A percentile compares a stretch with the other conserved stretches of the same genome.
Conservation (phyloP, 2,797 vertebrate genomes). For the Tiaroga cobitis region DNA sequence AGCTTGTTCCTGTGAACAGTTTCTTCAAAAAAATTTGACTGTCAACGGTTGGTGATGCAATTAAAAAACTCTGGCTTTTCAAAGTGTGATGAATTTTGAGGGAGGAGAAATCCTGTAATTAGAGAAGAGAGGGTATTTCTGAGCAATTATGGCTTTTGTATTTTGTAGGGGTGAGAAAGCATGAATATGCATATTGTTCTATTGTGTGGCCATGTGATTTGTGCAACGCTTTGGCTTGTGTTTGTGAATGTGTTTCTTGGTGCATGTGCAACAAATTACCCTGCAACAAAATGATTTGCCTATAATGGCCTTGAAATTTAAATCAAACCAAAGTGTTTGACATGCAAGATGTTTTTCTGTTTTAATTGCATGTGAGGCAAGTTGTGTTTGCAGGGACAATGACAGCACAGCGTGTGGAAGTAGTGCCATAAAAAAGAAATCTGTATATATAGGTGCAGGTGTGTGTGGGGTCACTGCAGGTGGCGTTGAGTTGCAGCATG, state of each 20-base stretch:
- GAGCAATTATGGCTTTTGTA: neutral
- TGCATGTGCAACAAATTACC: neutral
- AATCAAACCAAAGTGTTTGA: neutral
- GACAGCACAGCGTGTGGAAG: neutral
- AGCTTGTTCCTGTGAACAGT: constrained; percentile 1
- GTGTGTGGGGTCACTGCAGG: constrained; percentile 15
- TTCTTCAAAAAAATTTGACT: neutral
- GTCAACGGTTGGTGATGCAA: neutral
- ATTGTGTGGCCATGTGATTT: neutral
- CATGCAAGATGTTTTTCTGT: neutral
- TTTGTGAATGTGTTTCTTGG: neutral
- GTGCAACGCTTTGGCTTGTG: neutral
- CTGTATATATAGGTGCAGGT: constrained; percentile 22
- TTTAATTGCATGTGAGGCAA: constrained; percentile 22
- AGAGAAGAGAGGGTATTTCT: neutral
- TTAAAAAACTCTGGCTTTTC: neutral
- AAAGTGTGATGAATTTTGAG: neutral
- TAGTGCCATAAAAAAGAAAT: neutral
- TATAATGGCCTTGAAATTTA: constrained; percentile 11
- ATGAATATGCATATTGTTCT: constrained; percentile 1
- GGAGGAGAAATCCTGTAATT: neutral
- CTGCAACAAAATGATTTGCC: neutral
- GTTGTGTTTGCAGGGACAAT: neutral
- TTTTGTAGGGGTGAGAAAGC: neutral
- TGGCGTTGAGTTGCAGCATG: neutral